A percentile compares a stretch with the other conserved stretches of the same genome.
These are phyloP conservation scores for Cantharis nigra DNA, from an alignment of 2,888 invertebrate genomes.

Conservation along the genomic window DNA sequence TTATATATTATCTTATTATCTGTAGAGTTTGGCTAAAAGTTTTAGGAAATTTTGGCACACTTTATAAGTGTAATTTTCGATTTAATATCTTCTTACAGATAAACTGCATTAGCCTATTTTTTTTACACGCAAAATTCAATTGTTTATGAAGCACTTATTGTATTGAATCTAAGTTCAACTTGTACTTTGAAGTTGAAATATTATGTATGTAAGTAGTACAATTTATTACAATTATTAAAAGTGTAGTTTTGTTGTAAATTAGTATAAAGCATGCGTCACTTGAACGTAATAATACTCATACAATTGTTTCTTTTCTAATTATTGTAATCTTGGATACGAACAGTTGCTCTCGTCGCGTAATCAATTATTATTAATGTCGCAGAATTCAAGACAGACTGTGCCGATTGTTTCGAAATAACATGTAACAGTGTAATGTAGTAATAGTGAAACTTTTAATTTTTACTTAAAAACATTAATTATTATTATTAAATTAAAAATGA, in stretches of 20 bases:
- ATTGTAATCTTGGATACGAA: conserved; percentile 18
- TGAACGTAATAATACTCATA: neutral
- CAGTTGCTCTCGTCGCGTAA: conserved; percentile 12
- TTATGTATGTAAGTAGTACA: neutral
- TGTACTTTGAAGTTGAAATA: neutral
- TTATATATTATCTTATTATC: no score
- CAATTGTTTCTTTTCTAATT: conserved; percentile 7
- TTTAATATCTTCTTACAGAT: neutral
- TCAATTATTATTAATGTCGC: conserved; percentile 19
- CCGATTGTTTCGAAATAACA: conserved; percentile 1
- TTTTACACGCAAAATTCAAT: neutral
- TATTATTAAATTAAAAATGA: neutral
- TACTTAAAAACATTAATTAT: neutral
- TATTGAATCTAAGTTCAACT: neutral
- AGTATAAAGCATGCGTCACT: neutral
- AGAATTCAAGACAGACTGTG: conserved; percentile 9
- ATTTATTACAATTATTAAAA: neutral
- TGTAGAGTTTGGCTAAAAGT: no score
- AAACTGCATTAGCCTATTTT: neutral
- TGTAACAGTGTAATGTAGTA: neutral
- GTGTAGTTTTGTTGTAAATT: neutral
- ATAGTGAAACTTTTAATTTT: neutral
- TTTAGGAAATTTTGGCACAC: neutral
- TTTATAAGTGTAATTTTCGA: neutral
- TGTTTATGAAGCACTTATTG: neutral